phyloP scores from a whole-genome alignment of 2,888 invertebrate species.

The Anaspis maculata region DNA sequence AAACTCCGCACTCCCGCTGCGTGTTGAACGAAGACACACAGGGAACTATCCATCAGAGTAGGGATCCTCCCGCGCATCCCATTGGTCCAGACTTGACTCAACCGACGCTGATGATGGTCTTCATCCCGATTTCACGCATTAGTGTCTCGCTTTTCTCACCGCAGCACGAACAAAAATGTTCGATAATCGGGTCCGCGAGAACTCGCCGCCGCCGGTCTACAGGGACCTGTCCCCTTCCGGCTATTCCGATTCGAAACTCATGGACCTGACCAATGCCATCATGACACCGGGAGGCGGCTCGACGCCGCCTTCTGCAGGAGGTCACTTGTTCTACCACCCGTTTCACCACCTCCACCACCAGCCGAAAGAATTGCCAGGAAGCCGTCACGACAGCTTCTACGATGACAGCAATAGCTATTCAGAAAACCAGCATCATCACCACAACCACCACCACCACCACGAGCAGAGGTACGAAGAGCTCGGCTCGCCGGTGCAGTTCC shows the following conservation, averaged over 20 bases:
- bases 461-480: conserved; percentile 13
- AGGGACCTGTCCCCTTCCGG: conserved; percentile 29
- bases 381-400: not conserved
- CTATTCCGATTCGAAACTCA: conserved; percentile 33
- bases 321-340: no score
- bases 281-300: no score
- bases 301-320: conserved; percentile 18
- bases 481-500: conserved; percentile 20
- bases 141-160: conserved; percentile 13
- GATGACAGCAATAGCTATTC: not conserved
- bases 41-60: conserved; percentile 8
- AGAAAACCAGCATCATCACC: conserved; percentile 13
- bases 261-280: conserved; percentile 39
- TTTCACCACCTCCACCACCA: conserved; percentile 1
- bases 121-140: conserved; percentile 19
- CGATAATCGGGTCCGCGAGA: conserved; percentile 33
- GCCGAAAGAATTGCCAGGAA: not conserved
- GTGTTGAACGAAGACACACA: conserved; percentile 6
- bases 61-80: conserved; percentile 4
- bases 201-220: conserved; percentile 37
- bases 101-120: conserved; percentile 16
- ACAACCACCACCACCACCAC: conserved; percentile 18
- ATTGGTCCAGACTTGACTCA: conserved; percentile 11
- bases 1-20: no score
- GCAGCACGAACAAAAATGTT: conserved; percentile 27